Conservation (phyloP, 2,797 vertebrate genomes). For the Cyclura pinguis region DNA sequence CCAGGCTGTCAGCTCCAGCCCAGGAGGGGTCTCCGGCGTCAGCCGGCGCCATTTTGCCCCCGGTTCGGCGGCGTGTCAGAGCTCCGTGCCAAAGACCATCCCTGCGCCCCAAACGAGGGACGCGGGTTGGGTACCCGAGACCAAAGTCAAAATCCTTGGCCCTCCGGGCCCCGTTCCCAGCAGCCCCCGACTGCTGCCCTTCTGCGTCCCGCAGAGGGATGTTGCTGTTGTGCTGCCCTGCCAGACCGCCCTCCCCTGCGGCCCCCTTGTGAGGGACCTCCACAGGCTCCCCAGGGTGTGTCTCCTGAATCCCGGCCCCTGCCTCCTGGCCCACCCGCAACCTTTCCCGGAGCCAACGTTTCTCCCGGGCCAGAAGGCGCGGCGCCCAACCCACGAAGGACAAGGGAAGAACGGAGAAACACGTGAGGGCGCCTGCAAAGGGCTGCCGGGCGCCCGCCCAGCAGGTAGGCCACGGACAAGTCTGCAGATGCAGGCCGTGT, state of each 20-base stretch:
- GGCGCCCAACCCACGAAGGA: conserved; percentile 52
- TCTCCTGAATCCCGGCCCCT: conserved; percentile 16
- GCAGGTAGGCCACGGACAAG: not conserved
- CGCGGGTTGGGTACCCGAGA: not conserved
- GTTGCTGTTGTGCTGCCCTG: not conserved
- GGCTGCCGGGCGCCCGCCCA: not conserved
- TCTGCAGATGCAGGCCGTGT: not conserved
- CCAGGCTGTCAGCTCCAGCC: conserved; percentile 12
- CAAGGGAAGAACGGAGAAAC: not conserved
- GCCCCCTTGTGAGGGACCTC: not conserved
- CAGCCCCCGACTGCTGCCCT: not conserved
- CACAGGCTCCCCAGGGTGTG: conserved; percentile 20
- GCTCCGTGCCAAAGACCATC: conserved; percentile 47
- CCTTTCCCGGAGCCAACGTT: conserved; percentile 17
- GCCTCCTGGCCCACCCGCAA: conserved; percentile 39
- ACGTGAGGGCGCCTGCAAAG: too few relatives aligned
- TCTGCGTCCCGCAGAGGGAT: not conserved
- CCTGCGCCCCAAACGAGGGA: conserved; percentile 44
- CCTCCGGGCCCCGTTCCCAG: not conserved
- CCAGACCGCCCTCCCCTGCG: not conserved
- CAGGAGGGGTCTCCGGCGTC: not conserved
- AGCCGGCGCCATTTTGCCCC: not conserved
- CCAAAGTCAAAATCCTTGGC: not conserved
- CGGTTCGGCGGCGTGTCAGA: conserved; percentile 33
- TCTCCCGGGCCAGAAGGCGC: not conserved